Conservation (phyloP, 2,888 invertebrate species). For the Lacanobia wlatinum region DNA sequence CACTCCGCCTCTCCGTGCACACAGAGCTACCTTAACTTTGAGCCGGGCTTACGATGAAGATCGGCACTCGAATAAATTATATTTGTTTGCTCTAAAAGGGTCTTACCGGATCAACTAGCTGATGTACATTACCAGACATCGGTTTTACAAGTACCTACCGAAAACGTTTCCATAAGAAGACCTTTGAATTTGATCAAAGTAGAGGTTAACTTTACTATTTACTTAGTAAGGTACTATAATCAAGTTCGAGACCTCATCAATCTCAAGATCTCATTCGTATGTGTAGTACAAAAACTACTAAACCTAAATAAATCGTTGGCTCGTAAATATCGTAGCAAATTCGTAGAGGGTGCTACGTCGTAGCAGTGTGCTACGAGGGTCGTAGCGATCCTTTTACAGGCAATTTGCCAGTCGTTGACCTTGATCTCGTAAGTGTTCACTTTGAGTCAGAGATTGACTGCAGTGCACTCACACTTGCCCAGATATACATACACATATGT, state of each 20-base stretch:
- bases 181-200: neutral
- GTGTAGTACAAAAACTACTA: neutral
- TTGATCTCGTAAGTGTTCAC: constrained; percentile 52
- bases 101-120: constrained; percentile 10
- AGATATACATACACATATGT: neutral
- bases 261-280: constrained; percentile 13
- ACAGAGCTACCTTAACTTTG: constrained; percentile 16
- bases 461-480: constrained; percentile 16
- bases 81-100: constrained; percentile 41
- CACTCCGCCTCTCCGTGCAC: constrained; percentile 12
- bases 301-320: constrained; percentile 50
- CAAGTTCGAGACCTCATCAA: neutral
- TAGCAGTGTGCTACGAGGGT: constrained; percentile 51
- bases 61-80: constrained; percentile 54
- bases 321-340: constrained; percentile 52
- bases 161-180: neutral
- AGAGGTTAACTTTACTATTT: neutral
- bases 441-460: constrained; percentile 41
- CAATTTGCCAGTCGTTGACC: constrained; percentile 56
- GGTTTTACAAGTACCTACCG: neutral
- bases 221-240: neutral
- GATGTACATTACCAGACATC: neutral
- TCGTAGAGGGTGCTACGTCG: constrained; percentile 61
- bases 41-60: constrained; percentile 31
- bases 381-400: constrained; percentile 58